These are phyloP conservation scores for Drosophila stalkeri DNA, from an alignment of 2,888 invertebrate genomes.

Conservation along the genomic window DNA sequence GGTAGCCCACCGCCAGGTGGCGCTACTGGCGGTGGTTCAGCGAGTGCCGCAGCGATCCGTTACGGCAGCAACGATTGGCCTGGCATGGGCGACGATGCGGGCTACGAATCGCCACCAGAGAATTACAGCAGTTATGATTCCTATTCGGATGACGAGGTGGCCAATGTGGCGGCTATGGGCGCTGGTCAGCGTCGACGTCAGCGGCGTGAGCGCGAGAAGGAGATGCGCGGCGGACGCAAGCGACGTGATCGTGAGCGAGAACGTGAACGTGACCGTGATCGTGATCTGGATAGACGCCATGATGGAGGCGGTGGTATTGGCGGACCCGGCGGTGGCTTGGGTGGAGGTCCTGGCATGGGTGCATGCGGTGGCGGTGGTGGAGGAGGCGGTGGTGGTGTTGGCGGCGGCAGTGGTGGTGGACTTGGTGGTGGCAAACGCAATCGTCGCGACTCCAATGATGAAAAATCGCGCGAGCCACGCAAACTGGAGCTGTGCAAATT, in stretches of 20 bases:
- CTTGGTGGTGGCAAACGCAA: conserved; percentile 84
- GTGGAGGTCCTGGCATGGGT: conserved; percentile 7
- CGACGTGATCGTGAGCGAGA: conserved; percentile 82
- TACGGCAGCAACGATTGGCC: conserved; percentile 48
- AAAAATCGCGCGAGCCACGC: conserved; percentile 89
- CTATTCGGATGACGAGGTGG: conserved; percentile 83
- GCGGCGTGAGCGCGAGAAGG: conserved; percentile 70
- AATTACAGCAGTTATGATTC: conserved; percentile 87
- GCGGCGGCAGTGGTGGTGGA: conserved; percentile 65
- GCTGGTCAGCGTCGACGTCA: conserved; percentile 85
- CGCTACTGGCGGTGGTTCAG: not conserved
- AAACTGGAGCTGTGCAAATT: conserved; percentile 98
- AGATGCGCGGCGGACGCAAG: conserved; percentile 81
- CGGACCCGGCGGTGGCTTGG: not conserved
- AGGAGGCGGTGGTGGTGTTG: not conserved
- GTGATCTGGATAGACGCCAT: conserved; percentile 84
- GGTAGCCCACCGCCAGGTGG: conserved; percentile 88
- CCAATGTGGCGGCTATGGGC: conserved; percentile 45
- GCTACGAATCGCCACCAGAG: conserved; percentile 86
- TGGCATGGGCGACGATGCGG: conserved; percentile 72
- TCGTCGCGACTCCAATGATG: conserved; percentile 87
- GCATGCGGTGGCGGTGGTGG: conserved; percentile 80
- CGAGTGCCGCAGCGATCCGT: not conserved
- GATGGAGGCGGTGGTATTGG: conserved; percentile 83
- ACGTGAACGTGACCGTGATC: conserved; percentile 76